Percentiles rank a stretch among this genome's conserved stretches.
phyloP scores from a whole-genome alignment of 2,113 vertebrate species.

The Apus apus region DNA sequence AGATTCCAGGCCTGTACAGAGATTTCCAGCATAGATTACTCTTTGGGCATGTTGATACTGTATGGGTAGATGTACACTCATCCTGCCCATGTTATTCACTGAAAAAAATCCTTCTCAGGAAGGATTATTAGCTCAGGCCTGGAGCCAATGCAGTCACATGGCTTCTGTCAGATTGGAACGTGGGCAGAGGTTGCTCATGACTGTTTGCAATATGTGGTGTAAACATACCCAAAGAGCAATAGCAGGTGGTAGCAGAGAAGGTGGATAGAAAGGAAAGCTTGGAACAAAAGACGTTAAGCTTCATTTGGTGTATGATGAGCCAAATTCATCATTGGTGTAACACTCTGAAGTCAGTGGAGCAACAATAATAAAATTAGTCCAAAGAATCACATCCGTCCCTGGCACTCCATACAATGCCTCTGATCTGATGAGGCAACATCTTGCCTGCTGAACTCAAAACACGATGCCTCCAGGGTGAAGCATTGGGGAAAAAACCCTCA shows the following conservation, averaged over 20 bases:
- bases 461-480: constrained; percentile 11
- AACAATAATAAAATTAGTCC: constrained; percentile 55
- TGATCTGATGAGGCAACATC: constrained; percentile 45
- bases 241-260: constrained; percentile 67
- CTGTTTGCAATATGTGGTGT: constrained; percentile 66
- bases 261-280: constrained; percentile 38
- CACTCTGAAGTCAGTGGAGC: constrained; percentile 43
- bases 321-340: constrained; percentile 50
- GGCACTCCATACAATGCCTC: constrained; percentile 1
- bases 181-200: constrained; percentile 65
- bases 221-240: constrained; percentile 64
- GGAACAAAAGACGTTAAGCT: constrained; percentile 66
- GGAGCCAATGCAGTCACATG: constrained; percentile 53
- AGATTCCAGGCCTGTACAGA: neutral
- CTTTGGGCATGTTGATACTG: constrained; percentile 13
- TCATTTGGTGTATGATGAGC: constrained; percentile 51
- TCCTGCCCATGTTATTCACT: neutral
- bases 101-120: constrained; percentile 22
- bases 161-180: constrained; percentile 55
- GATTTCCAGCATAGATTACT: constrained; percentile 24
- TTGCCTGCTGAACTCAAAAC: neutral
- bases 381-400: constrained; percentile 2
- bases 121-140: constrained; percentile 57
- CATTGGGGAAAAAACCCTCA: neutral
- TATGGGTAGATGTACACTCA: constrained; percentile 22